Conservation (phyloP, 1,140 invertebrate species). For the Caenorhabditis remanei region DNA sequence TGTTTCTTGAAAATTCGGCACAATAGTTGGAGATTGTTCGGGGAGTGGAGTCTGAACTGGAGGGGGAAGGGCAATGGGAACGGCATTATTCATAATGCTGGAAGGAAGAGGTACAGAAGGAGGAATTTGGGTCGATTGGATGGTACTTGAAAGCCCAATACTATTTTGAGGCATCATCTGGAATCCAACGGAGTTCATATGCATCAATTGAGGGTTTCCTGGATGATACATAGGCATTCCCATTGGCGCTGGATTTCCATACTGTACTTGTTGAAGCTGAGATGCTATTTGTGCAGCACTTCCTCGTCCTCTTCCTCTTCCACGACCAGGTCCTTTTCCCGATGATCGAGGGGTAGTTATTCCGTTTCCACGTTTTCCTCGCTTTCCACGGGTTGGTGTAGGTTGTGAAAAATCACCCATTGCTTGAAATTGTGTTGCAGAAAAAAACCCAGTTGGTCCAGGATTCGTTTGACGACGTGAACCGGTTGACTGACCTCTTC, state of each 20-base stretch:
- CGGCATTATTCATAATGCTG: background rate
- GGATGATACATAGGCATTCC: background rate
- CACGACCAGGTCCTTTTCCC: conserved; percentile 42
- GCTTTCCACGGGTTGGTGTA: conserved; percentile 14
- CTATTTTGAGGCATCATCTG: background rate
- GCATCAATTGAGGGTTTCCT: background rate
- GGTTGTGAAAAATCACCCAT: conserved; percentile 21
- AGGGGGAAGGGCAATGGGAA: background rate
- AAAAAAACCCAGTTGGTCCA: conserved; percentile 47
- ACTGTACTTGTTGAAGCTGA: conserved; percentile 15
- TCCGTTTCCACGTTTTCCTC: conserved; percentile 62
- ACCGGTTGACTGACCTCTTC: conserved; percentile 16
- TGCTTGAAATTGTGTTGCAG: conserved; percentile 16
- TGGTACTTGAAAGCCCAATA: conserved; percentile 1
- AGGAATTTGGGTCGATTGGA: background rate
- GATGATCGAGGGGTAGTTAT: background rate
- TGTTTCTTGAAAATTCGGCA: background rate
- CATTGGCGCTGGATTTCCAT: background rate
- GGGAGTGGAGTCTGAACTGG: background rate
- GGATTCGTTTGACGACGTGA: conserved; percentile 47
- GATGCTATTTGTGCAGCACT: background rate
- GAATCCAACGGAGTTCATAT: background rate
- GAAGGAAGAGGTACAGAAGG: background rate
- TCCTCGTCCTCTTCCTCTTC: background rate
- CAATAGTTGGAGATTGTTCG: background rate